Evolutionary conservation across 2,888 invertebrate species (phyloP), one percentile per base, ranked within the genome.

Genomic region (Tenthredo amoena): DNA sequence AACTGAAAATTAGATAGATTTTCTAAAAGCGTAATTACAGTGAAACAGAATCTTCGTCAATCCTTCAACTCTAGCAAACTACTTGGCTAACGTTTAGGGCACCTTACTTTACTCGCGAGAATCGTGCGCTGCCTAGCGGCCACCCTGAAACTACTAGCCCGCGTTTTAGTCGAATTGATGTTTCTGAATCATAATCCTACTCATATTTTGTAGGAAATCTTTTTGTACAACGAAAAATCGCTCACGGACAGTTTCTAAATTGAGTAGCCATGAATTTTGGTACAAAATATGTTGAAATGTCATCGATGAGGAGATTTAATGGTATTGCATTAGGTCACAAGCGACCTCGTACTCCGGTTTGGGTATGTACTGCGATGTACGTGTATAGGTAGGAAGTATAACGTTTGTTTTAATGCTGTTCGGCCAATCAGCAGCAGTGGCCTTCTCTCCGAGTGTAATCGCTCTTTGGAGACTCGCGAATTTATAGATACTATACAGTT

Each of bases 401-500:
- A 81, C 81, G 81, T 58, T 71, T 71, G 68, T 83, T 68, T 65
- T 65, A 83, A 68, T 71, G 50, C 47, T 62, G 83, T 65, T 68
- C 9, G 31, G 47, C 83, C 83, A 83, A 83, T 83, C 83, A 83
- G 68, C 31, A 12, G 40, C 62, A 71, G 26, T 68, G 50, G 68
- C 50, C 68, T 47, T 43, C 26, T 83, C 47, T 68, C 21, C 68
- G 65, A 50, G 31, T 83, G 68, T 71, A 83, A 83, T 71, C 83
- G 83, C 83, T 83, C 83, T 83, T 83, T 50, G 83, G 83, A 83
- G 83, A 83, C 65, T 83, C 71, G 83, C 83, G 83, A 71, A 83
- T 83, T 83, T 65, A 83, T 83, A 47, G 83, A 47, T 83, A 50
- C 43, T 83, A 83, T 9, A 83, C 43, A 83, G 83, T 71, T 83